phyloP scores from a whole-genome alignment of 2,113 vertebrate species.

The Galeopterus variegatus region DNA sequence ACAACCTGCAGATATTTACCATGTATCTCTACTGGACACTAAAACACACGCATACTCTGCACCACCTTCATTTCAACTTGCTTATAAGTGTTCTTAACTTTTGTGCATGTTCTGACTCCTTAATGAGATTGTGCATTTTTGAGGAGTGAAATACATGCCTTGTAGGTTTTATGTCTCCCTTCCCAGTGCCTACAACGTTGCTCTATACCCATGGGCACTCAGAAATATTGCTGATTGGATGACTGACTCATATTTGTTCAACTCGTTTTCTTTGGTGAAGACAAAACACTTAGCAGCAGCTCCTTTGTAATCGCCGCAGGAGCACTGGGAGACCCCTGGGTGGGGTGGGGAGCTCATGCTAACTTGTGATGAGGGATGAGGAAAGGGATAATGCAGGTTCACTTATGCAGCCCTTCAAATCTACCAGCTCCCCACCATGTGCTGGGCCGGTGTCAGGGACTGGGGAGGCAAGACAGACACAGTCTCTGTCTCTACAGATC shows the following conservation, averaged over 20 bases:
- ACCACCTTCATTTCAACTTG: not conserved
- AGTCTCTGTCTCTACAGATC: not conserved
- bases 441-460: fast-evolving
- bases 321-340: fast-evolving
- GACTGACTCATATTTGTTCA: not conserved
- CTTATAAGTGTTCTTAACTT: not conserved
- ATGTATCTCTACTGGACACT: not conserved
- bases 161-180: not conserved
- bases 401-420: not conserved
- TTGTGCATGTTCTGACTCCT: not conserved
- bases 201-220: too few relatives aligned
- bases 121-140: not conserved
- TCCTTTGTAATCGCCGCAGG: not conserved
- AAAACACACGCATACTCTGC: fast-evolving
- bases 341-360: not conserved
- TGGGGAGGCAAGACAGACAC: not conserved
- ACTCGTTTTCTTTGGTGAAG: not conserved
- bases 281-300: not conserved
- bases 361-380: not conserved
- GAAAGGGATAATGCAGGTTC: too few relatives aligned
- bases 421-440: fast-evolving
- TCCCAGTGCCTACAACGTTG: not conserved
- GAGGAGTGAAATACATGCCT: not conserved
- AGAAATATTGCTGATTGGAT: not conserved
- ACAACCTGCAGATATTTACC: not conserved